Evolutionary conservation across 1,140 invertebrate genomes (phyloP).

Genomic region (Drosophila ambigua): DNA sequence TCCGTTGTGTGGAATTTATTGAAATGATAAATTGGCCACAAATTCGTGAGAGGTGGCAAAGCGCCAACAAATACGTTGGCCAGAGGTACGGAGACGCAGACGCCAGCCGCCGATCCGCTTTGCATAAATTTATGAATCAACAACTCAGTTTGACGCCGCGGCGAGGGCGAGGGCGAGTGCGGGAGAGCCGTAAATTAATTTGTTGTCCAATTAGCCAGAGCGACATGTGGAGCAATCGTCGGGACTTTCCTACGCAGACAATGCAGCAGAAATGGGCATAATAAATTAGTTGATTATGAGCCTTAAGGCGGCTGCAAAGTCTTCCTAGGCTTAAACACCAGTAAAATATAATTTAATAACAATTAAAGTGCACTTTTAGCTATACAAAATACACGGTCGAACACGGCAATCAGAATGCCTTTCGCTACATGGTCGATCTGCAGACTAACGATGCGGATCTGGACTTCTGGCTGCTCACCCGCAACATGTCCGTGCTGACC

Average conservation of each 20-base stretch:
- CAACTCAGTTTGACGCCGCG: slow-evolving; percentile 70
- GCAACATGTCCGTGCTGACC: slow-evolving; percentile 68
- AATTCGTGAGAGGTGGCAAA: slow-evolving; percentile 74
- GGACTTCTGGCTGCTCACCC: slow-evolving; percentile 71
- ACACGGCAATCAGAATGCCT: slow-evolving; percentile 59
- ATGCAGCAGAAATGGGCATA: too few species aligned
- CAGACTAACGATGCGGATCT: slow-evolving; percentile 62
- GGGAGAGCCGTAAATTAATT: slow-evolving; percentile 71
- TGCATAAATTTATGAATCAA: slow-evolving; percentile 78
- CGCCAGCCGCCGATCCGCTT: slow-evolving; percentile 48
- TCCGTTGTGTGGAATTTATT: slow-evolving; percentile 70
- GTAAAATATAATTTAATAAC: neutral
- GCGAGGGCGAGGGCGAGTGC: slow-evolving; percentile 32
- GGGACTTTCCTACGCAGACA: slow-evolving; percentile 27
- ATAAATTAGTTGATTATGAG: neutral
- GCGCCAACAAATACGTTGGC: slow-evolving; percentile 51
- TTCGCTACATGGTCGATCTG: slow-evolving; percentile 69
- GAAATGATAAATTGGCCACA: slow-evolving; percentile 79
- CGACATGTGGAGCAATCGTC: slow-evolving; percentile 58
- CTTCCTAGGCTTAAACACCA: too few species aligned
- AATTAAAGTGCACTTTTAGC: slow-evolving; percentile 19
- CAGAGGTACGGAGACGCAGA: slow-evolving; percentile 1
- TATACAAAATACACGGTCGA: slow-evolving; percentile 73
- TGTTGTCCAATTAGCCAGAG: slow-evolving; percentile 74
- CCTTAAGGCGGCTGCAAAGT: too few species aligned